phyloP scores from a whole-genome alignment of 2,113 vertebrate genomes.

The Petrocephalus microphthalmus region DNA sequence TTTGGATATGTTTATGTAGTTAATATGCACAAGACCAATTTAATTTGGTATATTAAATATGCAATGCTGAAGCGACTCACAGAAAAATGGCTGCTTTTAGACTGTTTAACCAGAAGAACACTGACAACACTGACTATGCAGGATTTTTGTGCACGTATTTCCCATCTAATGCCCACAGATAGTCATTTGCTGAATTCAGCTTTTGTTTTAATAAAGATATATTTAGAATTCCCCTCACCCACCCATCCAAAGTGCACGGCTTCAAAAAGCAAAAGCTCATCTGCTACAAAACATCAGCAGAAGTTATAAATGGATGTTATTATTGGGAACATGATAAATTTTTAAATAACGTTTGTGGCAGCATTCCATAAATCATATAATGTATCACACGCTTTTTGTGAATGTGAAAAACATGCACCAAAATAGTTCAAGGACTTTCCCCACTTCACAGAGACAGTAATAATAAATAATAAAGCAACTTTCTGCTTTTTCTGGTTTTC shows the following conservation, averaged over 20 bases:
- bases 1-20: neutral
- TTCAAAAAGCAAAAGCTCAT: neutral
- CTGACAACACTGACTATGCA: neutral
- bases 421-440: slow-evolving; percentile 43
- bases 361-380: neutral
- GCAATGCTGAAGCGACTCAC: neutral
- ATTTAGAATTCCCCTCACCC: neutral
- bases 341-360: neutral
- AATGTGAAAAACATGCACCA: slow-evolving; percentile 17
- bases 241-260: neutral
- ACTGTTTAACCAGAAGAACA: neutral
- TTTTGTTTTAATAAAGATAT: neutral
- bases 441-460: neutral
- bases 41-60: neutral
- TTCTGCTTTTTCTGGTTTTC: slow-evolving; percentile 20
- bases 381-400: slow-evolving; percentile 6
- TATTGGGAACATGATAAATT: neutral
- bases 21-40: neutral
- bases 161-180: neutral
- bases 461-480: neutral
- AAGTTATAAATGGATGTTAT: neutral
- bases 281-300: neutral
- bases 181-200: neutral
- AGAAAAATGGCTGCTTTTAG: neutral
- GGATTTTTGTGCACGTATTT: neutral